These are phyloP conservation scores for Psylliodes chrysocephalus DNA, from an alignment of 2,888 invertebrate genomes.

Conservation along the genomic window DNA sequence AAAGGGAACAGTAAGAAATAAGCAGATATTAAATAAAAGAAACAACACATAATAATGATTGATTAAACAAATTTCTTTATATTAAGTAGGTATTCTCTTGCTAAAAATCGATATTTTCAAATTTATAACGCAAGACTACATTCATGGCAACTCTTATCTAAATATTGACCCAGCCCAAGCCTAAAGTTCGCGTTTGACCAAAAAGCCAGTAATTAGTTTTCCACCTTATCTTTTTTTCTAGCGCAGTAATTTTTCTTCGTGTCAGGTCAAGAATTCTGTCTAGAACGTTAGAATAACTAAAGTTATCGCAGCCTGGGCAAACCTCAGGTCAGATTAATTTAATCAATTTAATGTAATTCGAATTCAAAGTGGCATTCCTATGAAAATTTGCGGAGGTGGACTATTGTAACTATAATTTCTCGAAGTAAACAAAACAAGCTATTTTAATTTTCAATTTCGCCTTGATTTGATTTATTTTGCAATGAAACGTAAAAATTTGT, in stretches of 20 bases:
- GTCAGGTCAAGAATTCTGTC: background rate
- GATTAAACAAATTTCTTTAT: no score
- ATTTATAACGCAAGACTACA: no score
- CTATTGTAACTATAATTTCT: background rate
- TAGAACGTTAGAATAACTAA: constrained; percentile 1
- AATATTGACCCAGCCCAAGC: background rate
- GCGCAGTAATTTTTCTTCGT: background rate
- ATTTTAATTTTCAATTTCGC: background rate
- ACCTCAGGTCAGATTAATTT: constrained; percentile 13
- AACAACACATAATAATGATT: no score
- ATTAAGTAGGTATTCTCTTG: no score
- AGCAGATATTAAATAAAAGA: no score
- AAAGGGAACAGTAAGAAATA: no score
- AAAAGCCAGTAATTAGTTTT: background rate
- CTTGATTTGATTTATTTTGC: constrained; percentile 4
- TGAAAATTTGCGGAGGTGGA: constrained; percentile 21
- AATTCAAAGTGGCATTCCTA: constrained; percentile 11
- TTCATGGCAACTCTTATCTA: background rate
- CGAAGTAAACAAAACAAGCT: background rate
- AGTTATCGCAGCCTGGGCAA: constrained; percentile 7
- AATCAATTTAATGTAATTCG: constrained; percentile 20
- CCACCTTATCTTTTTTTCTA: background rate
- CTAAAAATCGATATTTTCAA: no score
- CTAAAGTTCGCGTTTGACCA: background rate
- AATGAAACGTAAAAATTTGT: background rate